Conservation (phyloP, 2,113 vertebrate species). For the Sebastes schlegelii region DNA sequence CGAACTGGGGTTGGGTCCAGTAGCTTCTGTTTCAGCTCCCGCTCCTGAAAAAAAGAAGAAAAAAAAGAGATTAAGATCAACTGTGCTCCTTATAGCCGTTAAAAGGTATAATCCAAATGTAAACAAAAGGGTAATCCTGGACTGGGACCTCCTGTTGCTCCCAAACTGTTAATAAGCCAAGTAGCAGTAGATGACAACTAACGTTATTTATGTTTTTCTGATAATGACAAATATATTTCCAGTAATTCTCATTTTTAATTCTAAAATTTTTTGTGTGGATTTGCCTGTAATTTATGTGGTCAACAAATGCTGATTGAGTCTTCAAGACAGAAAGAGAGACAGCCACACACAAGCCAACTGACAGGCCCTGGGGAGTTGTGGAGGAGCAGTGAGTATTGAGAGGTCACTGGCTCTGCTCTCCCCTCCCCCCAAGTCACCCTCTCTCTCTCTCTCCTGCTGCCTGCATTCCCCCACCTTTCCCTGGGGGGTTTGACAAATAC, state of each 20-base stretch:
- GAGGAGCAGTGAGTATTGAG: conserved; percentile 39
- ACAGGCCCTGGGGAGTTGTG: conserved; percentile 48
- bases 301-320: conserved; percentile 22
- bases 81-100: not conserved
- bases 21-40: conserved; percentile 88
- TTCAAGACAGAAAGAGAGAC: conserved; percentile 13
- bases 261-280: not conserved
- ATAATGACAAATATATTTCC: not conserved
- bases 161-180: not conserved
- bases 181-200: not conserved
- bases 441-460: conserved; percentile 11
- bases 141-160: not conserved
- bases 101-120: not conserved
- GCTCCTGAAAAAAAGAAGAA: conserved; percentile 82
- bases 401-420: conserved; percentile 48
- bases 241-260: not conserved
- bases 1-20: conserved; percentile 85
- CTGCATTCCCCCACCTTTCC: conserved; percentile 43
- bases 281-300: not conserved
- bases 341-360: conserved; percentile 28
- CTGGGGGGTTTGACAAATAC: not conserved
- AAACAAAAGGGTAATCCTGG: not conserved
- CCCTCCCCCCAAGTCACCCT: conserved; percentile 37
- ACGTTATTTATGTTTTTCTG: not conserved
- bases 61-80: not conserved